Evolutionary conservation across 2,113 vertebrate species (phyloP).

Genomic region (Paraplagusia blochii): DNA sequence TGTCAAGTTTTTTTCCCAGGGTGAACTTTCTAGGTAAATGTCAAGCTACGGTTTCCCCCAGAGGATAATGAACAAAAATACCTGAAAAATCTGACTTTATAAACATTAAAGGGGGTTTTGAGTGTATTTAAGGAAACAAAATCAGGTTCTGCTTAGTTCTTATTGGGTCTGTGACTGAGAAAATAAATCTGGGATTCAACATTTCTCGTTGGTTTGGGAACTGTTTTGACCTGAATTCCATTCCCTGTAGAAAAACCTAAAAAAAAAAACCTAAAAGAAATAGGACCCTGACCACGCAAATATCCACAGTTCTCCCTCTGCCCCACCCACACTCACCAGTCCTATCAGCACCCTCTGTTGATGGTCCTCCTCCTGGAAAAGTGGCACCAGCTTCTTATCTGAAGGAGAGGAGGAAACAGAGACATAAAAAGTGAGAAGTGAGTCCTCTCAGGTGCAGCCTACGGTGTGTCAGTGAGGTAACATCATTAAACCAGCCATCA

Average conservation of each 20-base stretch:
- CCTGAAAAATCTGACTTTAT: no score
- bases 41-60: no score
- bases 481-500: slow-evolving; percentile 23
- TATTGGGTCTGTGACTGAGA: no score
- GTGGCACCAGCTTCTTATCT: slow-evolving; percentile 85
- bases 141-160: no score
- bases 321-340: slow-evolving; percentile 77
- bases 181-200: no score
- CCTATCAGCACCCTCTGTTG: slow-evolving; percentile 85
- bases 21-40: no score
- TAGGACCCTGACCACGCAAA: background rate
- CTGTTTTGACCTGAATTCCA: no score
- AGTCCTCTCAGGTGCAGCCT: slow-evolving; percentile 1
- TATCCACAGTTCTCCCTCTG: slow-evolving; percentile 5
- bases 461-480: slow-evolving; percentile 13
- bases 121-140: no score
- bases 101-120: no score
- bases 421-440: slow-evolving; percentile 29
- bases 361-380: slow-evolving; percentile 90
- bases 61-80: no score
- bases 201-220: no score
- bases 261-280: background rate
- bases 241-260: background rate
- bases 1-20: no score
- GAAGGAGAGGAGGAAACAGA: slow-evolving; percentile 24